These are phyloP conservation scores for Halisarca cf. caerulea DNA, from an alignment of 37 sponge, comb jelly and placozoan species.

Conservation along the genomic window DNA sequence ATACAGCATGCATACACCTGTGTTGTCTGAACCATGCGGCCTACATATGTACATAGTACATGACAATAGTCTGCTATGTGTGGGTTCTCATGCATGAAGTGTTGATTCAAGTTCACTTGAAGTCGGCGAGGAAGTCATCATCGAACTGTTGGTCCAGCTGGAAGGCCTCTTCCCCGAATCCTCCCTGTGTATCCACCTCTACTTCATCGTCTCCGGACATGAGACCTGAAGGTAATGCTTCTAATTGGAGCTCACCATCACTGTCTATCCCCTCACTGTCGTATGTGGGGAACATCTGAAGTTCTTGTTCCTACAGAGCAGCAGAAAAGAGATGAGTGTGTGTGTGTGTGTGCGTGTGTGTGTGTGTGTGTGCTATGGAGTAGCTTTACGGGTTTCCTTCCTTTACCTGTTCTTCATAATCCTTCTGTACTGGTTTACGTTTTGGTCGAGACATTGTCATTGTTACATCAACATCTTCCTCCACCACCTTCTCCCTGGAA, in stretches of 20 bases:
- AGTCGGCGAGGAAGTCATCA: too few relatives aligned
- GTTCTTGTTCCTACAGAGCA: background rate
- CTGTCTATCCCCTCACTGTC: slow-evolving; percentile 30
- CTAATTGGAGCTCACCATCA: slow-evolving; percentile 6
- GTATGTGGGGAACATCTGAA: background rate
- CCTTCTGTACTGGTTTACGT: slow-evolving; percentile 11
- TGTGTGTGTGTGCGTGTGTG: too few relatives aligned
- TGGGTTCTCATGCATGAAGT: too few relatives aligned
- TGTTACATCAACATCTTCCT: background rate
- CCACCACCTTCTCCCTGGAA: background rate
- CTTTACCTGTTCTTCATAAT: slow-evolving; percentile 17
- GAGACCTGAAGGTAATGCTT: background rate
- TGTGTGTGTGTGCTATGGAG: too few relatives aligned
- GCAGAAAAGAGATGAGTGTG: too few relatives aligned
- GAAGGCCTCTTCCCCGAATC: background rate
- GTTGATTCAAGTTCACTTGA: too few relatives aligned
- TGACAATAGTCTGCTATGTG: too few relatives aligned
- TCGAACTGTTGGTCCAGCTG: background rate
- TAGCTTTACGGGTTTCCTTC: too few relatives aligned
- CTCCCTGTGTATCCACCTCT: background rate
- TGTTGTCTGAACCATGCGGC: too few relatives aligned
- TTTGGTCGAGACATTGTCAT: too few relatives aligned
- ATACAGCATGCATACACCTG: too few relatives aligned
- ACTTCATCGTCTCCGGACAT: slow-evolving; percentile 5
- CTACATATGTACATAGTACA: too few relatives aligned